phyloP scores from a whole-genome alignment of 2,797 vertebrate species.

The Phalanger gymnotis region DNA sequence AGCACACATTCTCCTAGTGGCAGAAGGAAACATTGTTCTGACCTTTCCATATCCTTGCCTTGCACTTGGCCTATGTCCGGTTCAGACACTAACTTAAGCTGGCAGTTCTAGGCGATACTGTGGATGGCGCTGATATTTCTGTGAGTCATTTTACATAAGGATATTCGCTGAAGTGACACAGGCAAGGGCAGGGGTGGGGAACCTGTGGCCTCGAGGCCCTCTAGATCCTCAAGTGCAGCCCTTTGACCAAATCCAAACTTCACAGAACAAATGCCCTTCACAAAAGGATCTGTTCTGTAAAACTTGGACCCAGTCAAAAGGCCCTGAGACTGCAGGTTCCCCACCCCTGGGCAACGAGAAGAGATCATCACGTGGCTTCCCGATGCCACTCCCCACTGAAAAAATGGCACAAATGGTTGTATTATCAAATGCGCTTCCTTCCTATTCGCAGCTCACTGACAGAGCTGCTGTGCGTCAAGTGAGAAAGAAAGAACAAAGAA shows the following conservation, averaged over 20 bases:
- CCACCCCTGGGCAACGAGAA: neutral
- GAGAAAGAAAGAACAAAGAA: neutral
- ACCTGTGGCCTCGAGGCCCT: too few species aligned
- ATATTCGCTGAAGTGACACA: neutral
- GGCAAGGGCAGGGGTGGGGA: neutral
- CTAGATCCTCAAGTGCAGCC: too few species aligned
- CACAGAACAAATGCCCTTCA: too few species aligned
- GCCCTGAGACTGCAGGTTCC: too few species aligned
- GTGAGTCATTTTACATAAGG: neutral
- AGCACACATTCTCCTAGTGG: constrained; percentile 16
- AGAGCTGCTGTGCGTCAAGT: neutral
- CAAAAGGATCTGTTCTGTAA: too few species aligned
- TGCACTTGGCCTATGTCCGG: constrained; percentile 30
- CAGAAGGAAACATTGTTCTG: constrained; percentile 1
- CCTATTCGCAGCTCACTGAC: neutral
- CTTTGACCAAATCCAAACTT: too few species aligned
- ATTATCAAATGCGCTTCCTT: neutral
- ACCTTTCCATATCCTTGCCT: constrained; percentile 14
- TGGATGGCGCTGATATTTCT: neutral
- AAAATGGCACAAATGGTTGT: neutral
- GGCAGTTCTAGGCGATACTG: neutral
- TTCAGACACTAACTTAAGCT: constrained; percentile 10
- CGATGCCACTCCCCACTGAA: neutral
- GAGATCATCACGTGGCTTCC: neutral
- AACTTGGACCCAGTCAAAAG: too few species aligned